These are phyloP conservation scores for Chalcosyrphus nemorum DNA, from an alignment of 2,888 invertebrate genomes.

Conservation along the genomic window DNA sequence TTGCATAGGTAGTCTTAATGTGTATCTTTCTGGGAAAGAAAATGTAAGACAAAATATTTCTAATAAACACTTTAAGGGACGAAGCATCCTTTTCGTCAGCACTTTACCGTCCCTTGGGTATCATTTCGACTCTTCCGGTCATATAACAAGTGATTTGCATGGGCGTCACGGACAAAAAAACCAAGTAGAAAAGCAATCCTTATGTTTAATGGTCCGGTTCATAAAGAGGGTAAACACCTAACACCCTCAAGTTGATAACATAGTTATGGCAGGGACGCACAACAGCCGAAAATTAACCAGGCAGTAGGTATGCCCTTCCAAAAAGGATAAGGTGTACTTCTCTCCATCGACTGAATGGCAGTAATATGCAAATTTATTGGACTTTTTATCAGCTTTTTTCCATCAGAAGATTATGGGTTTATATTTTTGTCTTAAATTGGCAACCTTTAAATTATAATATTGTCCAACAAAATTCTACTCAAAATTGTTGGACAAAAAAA, in stretches of 20 bases:
- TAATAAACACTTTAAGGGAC: conserved; percentile 46
- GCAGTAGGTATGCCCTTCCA: too few species aligned
- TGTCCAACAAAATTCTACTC: too few species aligned
- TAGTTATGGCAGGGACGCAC: conserved; percentile 9
- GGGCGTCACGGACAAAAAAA: conserved; percentile 23
- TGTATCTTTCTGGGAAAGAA: too few species aligned
- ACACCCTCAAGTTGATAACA: conserved; percentile 27
- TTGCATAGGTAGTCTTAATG: background rate
- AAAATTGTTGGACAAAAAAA: too few species aligned
- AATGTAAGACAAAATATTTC: conserved; percentile 11
- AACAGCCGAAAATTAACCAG: background rate
- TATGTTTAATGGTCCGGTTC: conserved; percentile 50
- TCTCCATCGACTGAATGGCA: background rate
- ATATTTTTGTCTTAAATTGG: too few species aligned
- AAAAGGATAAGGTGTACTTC: conserved; percentile 2
- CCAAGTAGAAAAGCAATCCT: conserved; percentile 11
- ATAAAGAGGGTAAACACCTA: conserved; percentile 27
- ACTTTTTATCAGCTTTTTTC: conserved; percentile 1
- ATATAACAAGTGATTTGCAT: conserved; percentile 49
- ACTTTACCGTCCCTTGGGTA: conserved; percentile 23
- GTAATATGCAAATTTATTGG: conserved; percentile 16
- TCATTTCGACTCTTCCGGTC: conserved; percentile 21
- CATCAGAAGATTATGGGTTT: too few species aligned
- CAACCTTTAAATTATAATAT: too few species aligned
- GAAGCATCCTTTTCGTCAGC: conserved; percentile 10